Conservation (phyloP, 2,888 invertebrate species). For the Ecliptopera silaceata region DNA sequence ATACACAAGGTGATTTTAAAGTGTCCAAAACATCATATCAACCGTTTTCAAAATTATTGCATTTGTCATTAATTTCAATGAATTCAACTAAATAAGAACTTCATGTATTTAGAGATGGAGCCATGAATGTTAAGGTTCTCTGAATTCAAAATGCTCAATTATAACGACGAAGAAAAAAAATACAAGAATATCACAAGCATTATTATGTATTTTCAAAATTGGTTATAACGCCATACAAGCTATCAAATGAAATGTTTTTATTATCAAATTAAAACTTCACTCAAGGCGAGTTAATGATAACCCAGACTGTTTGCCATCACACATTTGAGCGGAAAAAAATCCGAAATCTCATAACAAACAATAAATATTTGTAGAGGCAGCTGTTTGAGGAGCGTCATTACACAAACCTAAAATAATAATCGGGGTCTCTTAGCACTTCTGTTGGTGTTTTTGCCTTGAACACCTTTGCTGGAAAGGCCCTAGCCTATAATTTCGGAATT, state of each 20-base stretch:
- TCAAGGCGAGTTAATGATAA: conserved; percentile 31
- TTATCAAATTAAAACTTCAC: conserved; percentile 21
- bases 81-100: no score
- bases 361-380: conserved; percentile 81
- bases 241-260: conserved; percentile 21
- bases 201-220: no score
- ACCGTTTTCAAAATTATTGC: no score
- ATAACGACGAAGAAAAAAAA: no score
- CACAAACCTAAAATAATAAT: conserved; percentile 74
- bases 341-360: conserved; percentile 57
- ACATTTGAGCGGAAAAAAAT: conserved; percentile 30
- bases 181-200: no score
- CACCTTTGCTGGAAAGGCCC: conserved; percentile 67
- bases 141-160: no score
- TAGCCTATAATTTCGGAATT: conserved; percentile 79
- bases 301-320: conserved; percentile 24
- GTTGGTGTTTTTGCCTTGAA: conserved; percentile 72
- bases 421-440: conserved; percentile 77
- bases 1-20: no score
- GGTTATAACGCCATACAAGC: conserved; percentile 9
- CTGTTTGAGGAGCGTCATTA: conserved; percentile 72
- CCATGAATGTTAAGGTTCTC: no score
- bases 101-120: no score
- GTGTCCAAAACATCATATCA: no score
- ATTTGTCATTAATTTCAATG: no score